These are phyloP conservation scores for Hippocampus zosterae DNA, from an alignment of 2,113 vertebrate species.

Conservation along the genomic window DNA sequence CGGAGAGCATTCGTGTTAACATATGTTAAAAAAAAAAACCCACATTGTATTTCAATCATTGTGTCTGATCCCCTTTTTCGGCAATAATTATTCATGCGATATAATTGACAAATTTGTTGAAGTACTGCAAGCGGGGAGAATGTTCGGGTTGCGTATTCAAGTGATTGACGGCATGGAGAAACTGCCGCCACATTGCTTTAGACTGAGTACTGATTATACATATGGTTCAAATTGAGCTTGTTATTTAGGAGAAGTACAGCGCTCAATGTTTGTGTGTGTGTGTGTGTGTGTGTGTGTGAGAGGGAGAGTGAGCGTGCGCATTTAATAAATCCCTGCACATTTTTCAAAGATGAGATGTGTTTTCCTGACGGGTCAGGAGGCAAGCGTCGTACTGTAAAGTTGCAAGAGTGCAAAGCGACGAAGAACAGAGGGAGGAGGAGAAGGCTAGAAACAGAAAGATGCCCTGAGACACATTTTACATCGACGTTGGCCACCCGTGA, in stretches of 20 bases:
- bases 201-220: constrained; percentile 70
- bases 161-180: constrained; percentile 47
- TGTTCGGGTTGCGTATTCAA: constrained; percentile 29
- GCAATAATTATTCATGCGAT: constrained; percentile 21
- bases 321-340: constrained; percentile 59
- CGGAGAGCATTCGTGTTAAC: constrained; percentile 22
- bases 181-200: constrained; percentile 52
- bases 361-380: constrained; percentile 43
- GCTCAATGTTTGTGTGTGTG: constrained; percentile 38
- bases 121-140: constrained; percentile 17
- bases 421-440: background rate
- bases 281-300: constrained; percentile 32
- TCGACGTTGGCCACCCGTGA: constrained; percentile 42
- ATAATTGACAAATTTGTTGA: constrained; percentile 32
- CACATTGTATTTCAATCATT: constrained; percentile 11
- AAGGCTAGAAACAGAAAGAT: background rate
- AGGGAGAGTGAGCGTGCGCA: constrained; percentile 28
- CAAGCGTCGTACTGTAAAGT: constrained; percentile 30
- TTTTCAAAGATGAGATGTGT: constrained; percentile 61
- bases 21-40: constrained; percentile 13
- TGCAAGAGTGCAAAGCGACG: constrained; percentile 12
- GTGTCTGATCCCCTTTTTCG: background rate
- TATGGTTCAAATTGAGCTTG: constrained; percentile 78
- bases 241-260: constrained; percentile 62
- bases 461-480: background rate